These are phyloP conservation scores for Melanotus villosus DNA, from an alignment of 2,888 invertebrate genomes.

Conservation along the genomic window DNA sequence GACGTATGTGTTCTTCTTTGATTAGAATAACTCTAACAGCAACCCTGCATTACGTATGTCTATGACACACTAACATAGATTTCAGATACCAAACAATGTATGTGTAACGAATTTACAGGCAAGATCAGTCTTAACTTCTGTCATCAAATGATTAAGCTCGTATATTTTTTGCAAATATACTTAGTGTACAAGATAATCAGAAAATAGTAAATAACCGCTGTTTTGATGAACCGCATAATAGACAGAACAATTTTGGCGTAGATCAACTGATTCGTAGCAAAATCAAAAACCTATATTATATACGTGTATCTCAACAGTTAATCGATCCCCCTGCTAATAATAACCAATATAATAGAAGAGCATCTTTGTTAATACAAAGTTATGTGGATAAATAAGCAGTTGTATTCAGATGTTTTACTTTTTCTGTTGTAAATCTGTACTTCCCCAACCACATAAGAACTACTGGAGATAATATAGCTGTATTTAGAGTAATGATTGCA, in stretches of 20 bases:
- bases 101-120: no score
- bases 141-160: slow-evolving; percentile 7
- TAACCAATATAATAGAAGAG: slow-evolving; percentile 37
- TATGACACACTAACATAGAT: no score
- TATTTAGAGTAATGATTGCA: no score
- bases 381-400: slow-evolving; percentile 43
- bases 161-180: slow-evolving; percentile 26
- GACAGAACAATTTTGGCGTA: slow-evolving; percentile 12
- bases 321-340: slow-evolving; percentile 41
- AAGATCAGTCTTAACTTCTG: no score
- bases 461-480: no score
- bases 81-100: slow-evolving; percentile 26
- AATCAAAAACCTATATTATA: slow-evolving; percentile 19
- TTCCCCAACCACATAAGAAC: no score
- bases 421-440: no score
- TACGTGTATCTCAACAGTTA: slow-evolving; percentile 40
- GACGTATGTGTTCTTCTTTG: no score
- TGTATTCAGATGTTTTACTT: neutral
- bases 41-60: no score
- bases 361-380: slow-evolving; percentile 44
- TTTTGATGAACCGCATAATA: slow-evolving; percentile 16
- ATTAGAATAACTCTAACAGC: no score
- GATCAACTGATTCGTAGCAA: slow-evolving; percentile 26
- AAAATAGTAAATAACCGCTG: slow-evolving; percentile 19
- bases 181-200: slow-evolving; percentile 17